Conservation (phyloP, 2,888 invertebrate species). For the Brenthis hecate region DNA sequence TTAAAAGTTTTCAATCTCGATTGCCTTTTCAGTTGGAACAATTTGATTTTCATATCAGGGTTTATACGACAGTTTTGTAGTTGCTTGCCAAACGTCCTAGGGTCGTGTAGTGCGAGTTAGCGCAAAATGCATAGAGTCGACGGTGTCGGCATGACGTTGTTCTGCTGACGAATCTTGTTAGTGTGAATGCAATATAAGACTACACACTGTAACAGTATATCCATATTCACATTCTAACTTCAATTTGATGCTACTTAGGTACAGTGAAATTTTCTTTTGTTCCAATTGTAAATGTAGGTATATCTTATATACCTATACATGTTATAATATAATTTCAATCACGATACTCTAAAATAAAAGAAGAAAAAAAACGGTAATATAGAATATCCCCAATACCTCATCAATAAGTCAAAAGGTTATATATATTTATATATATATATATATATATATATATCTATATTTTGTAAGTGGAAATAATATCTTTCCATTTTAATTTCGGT, state of each 20-base stretch:
- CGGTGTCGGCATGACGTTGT: slow-evolving; percentile 45
- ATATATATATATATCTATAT: too few species aligned
- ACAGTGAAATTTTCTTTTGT: too few species aligned
- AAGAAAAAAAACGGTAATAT: too few species aligned
- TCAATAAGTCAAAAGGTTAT: too few species aligned
- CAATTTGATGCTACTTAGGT: slow-evolving; percentile 44
- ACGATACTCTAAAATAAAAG: too few species aligned
- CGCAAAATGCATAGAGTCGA: slow-evolving; percentile 56
- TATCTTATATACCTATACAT: too few species aligned
- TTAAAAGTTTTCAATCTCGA: slow-evolving; percentile 34
- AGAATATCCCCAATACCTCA: too few species aligned
- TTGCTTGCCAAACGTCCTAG: slow-evolving; percentile 54
- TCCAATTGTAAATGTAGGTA: too few species aligned
- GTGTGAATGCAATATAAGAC: slow-evolving; percentile 64
- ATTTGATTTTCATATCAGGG: slow-evolving; percentile 42
- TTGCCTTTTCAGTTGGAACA: slow-evolving; percentile 40
- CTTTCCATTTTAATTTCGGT: too few species aligned
- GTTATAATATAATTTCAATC: too few species aligned
- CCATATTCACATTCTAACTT: slow-evolving; percentile 68
- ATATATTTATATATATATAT: too few species aligned
- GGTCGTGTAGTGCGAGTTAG: slow-evolving; percentile 54
- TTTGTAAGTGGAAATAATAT: too few species aligned
- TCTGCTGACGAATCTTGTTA: slow-evolving; percentile 80
- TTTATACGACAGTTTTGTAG: slow-evolving; percentile 35
- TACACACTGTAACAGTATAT: slow-evolving; percentile 70